Evolutionary conservation across 1,140 invertebrate genomes (phyloP).

Genomic region (Hestina assimilis): DNA sequence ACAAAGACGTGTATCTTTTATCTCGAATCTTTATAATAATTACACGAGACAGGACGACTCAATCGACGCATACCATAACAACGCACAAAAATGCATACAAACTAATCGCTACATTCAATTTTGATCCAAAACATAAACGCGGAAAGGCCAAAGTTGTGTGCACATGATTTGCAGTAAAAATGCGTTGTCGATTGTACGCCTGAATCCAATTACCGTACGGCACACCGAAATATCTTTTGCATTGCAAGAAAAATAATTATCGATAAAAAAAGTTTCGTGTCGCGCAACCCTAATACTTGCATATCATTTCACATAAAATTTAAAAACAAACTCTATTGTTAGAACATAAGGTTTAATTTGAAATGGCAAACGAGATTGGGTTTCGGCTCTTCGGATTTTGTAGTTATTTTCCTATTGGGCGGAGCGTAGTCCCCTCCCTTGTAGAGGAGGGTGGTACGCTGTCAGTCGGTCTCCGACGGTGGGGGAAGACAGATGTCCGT

Average conservation of each 20-base stretch:
- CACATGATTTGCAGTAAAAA: neutral
- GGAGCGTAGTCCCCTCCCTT: slow-evolving; percentile 46
- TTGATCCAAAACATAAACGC: neutral
- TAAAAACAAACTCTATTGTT: slow-evolving; percentile 14
- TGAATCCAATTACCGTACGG: slow-evolving; percentile 63
- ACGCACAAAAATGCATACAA: slow-evolving; percentile 21
- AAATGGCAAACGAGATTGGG: neutral
- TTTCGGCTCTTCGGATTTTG: slow-evolving; percentile 24
- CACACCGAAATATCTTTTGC: slow-evolving; percentile 60
- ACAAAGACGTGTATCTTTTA: slow-evolving; percentile 56
- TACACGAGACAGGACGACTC: slow-evolving; percentile 65
- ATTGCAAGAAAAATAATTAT: slow-evolving; percentile 59
- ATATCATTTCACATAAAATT: neutral
- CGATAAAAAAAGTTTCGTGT: slow-evolving; percentile 46
- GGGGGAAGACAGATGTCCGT: slow-evolving; percentile 69
- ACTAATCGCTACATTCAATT: neutral
- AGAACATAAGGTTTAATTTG: slow-evolving; percentile 30
- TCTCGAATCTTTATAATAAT: slow-evolving; percentile 75
- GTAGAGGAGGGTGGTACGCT: slow-evolving; percentile 32
- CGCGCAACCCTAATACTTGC: slow-evolving; percentile 46
- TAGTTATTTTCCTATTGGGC: slow-evolving; percentile 37
- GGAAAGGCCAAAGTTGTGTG: slow-evolving; percentile 14
- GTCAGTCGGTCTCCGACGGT: slow-evolving; percentile 53
- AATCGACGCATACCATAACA: slow-evolving; percentile 39
- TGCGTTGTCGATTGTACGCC: slow-evolving; percentile 27